A percentile compares a stretch with the other conserved stretches of the same genome.
Evolutionary conservation across 2,888 invertebrate species (phyloP).

Genomic region (Kuschelorhynchus macadamiae): DNA sequence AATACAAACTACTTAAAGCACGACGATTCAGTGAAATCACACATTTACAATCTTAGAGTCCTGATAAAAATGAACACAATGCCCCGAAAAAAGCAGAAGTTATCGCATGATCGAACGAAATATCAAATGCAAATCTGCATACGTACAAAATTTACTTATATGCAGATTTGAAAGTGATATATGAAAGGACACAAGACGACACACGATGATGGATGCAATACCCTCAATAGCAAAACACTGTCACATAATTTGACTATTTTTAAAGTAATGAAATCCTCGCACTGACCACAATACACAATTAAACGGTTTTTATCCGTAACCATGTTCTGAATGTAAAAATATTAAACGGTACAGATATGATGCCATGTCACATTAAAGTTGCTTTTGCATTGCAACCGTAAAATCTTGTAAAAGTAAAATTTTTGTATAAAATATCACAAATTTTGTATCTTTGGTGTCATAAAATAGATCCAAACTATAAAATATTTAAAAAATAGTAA

Average conservation of each 20-base stretch:
- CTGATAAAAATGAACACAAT: constrained; percentile 6
- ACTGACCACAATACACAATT: no score
- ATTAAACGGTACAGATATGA: no score
- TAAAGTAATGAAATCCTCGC: constrained; percentile 1
- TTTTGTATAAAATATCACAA: not conserved
- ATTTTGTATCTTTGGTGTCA: not conserved
- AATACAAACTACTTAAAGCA: constrained; percentile 21
- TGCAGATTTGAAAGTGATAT: not conserved
- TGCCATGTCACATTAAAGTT: no score
- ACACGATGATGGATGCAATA: constrained; percentile 29
- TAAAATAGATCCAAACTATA: no score
- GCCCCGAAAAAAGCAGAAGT: constrained; percentile 58
- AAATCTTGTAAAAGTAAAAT: no score
- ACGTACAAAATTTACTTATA: not conserved
- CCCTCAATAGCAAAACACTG: constrained; percentile 21
- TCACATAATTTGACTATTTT: constrained; percentile 4
- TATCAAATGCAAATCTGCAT: constrained; percentile 13
- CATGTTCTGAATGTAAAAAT: no score
- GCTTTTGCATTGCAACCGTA: no score
- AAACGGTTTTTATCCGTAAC: no score
- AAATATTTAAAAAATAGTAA: no score
- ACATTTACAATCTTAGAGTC: constrained; percentile 2
- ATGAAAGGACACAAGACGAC: constrained; percentile 10
- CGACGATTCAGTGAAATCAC: constrained; percentile 2
- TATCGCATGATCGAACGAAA: constrained; percentile 51